Evolutionary conservation across 2,113 vertebrate genomes (phyloP).

Genomic region (Aegithalos caudatus): DNA sequence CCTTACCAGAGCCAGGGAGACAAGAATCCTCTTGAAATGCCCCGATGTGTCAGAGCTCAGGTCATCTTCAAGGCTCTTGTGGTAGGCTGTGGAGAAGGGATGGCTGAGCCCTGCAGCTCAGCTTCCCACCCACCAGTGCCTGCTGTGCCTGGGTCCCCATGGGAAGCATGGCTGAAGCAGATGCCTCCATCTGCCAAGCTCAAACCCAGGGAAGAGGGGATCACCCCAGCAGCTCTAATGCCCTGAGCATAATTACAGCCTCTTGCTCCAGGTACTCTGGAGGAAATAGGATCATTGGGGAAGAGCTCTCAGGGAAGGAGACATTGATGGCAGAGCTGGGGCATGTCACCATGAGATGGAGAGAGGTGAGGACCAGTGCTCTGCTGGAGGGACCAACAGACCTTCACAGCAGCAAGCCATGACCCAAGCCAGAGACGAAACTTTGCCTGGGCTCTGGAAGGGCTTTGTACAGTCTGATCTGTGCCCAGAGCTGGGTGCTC

Average conservation of each 20-base stretch:
- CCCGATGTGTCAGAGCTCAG: slow-evolving; percentile 92
- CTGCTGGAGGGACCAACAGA: neutral
- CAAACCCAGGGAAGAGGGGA: neutral
- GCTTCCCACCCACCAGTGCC: neutral
- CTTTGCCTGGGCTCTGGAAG: neutral
- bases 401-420: neutral
- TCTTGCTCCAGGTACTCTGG: neutral
- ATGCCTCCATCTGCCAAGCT: neutral
- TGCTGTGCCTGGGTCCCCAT: accelerated
- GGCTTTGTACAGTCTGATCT: accelerated
- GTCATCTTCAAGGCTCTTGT: slow-evolving; percentile 86
- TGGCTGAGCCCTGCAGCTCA: neutral
- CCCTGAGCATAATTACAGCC: neutral
- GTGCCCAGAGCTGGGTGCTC: neutral
- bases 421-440: neutral
- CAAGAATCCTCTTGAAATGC: slow-evolving; percentile 88
- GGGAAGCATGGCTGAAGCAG: neutral
- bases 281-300: neutral
- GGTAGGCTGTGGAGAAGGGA: slow-evolving; percentile 75
- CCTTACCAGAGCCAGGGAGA: slow-evolving; percentile 90
- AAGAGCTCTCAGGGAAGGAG: neutral
- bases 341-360: neutral
- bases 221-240: neutral
- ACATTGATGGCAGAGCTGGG: neutral
- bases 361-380: neutral